Percentiles rank a stretch among this genome's conserved stretches.
Evolutionary conservation across 2,113 vertebrate genomes (phyloP).

Genomic region (Notothenia rossii): DNA sequence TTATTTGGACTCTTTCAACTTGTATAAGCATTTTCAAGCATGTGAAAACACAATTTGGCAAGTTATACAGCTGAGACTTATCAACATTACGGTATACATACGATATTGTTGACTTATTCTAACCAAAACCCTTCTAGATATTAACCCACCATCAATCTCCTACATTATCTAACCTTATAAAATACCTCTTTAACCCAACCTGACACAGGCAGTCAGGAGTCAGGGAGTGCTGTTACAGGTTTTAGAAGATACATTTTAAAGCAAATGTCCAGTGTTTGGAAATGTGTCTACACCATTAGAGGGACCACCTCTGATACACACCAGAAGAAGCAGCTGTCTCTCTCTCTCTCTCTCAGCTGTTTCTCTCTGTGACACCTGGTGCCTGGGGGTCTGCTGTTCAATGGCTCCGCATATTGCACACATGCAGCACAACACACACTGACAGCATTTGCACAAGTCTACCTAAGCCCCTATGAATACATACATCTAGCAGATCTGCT

Average conservation of each 20-base stretch:
- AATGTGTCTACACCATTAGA: constrained; percentile 23
- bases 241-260: constrained; percentile 10
- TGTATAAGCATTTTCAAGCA: neutral
- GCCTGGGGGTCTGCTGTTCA: constrained; percentile 67
- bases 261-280: constrained; percentile 18
- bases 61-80: neutral
- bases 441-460: neutral
- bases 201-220: neutral
- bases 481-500: constrained; percentile 7
- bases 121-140: neutral
- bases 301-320: constrained; percentile 61
- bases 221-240: neutral
- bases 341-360: constrained; percentile 74
- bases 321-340: constrained; percentile 69
- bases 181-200: constrained; percentile 2
- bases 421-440: constrained; percentile 41
- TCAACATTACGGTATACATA: neutral
- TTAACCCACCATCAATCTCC: neutral
- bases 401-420: constrained; percentile 20
- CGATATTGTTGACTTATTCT: neutral
- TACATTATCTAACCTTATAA: neutral
- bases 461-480: constrained; percentile 16
- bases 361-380: constrained; percentile 75
- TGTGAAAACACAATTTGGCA: neutral
- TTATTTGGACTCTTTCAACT: neutral